Evolutionary conservation across 2,797 vertebrate genomes (phyloP), one percentile per base, ranked within the genome.

Genomic region (Triplophysa bombifrons): DNA sequence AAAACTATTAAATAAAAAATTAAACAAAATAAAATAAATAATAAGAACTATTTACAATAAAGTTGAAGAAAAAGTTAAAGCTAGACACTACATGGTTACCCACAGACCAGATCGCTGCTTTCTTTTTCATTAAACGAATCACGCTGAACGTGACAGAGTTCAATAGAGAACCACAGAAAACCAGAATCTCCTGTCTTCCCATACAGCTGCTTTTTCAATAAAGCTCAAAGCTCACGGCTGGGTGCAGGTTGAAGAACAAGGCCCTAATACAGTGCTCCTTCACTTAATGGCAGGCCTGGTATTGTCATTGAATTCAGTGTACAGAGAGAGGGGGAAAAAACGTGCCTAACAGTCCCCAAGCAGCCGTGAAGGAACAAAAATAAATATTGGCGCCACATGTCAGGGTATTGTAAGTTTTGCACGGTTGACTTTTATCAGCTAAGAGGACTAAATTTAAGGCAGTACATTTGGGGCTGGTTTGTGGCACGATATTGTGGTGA

Each of bases 171-270:
- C 50, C 64, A 63, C 50, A 1, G 5, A 46, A 53, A 53, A 4
- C 22, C 48, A 51, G 30, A 78, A 20, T 84, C 56, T 86, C 44
- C 69, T 78, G 56, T 46, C 72, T 74, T 72, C n/a, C 56, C 41
- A 78, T 76, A 91, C 91, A 94, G 93, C 91, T 95, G 92, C 92
- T 94, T 92, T 92, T 89, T 90, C 90, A 92, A 93, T 93, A 91
- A 88, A 90, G 46, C 84, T 81, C 86, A 85, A 87, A 83, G 78
- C 82, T 93, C 91, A 91, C 92, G 88, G 89, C 83, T 93, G 91
- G 87, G 88, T 92, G 88, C 90, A 91, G 91, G 90, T 87, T 88
- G 90, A 93, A 91, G 90, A 93, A 91, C 86, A 88, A 87, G 88
- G 88, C 88, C 91, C 89, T 91, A 90, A 92, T 90, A 90, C 84